Conservation (phyloP, 2,888 invertebrate species). For the Xylocampa areola region DNA sequence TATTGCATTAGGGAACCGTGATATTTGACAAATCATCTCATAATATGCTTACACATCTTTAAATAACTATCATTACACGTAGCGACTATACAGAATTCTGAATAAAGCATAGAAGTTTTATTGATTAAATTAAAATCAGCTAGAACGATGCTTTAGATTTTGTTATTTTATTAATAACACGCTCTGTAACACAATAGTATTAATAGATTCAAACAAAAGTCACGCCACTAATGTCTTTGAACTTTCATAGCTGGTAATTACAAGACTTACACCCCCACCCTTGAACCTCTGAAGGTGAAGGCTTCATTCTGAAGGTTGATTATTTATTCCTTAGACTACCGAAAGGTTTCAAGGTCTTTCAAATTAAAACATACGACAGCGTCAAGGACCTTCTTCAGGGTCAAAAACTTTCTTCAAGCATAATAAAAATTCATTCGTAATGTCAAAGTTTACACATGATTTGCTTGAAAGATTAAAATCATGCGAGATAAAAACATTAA, state of each 20-base stretch:
- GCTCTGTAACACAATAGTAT: neutral
- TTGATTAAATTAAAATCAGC: too few species aligned
- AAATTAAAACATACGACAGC: conserved; percentile 32
- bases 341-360: conserved; percentile 36
- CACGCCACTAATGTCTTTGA: conserved; percentile 9
- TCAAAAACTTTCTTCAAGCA: conserved; percentile 17
- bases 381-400: conserved; percentile 51
- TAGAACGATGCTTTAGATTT: neutral
- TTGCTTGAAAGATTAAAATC: neutral
- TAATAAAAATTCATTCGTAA: conserved; percentile 25
- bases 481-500: neutral
- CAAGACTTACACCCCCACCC: conserved; percentile 16
- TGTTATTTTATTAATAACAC: conserved; percentile 3
- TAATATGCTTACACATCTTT: too few species aligned
- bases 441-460: conserved; percentile 1
- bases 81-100: too few species aligned
- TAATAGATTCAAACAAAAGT: conserved; percentile 1
- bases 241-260: conserved; percentile 15
- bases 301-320: conserved; percentile 34
- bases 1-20: too few species aligned
- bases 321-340: conserved; percentile 24
- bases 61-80: too few species aligned
- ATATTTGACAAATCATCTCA: too few species aligned
- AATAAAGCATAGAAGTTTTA: too few species aligned
- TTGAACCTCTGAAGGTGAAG: too few species aligned